Evolutionary conservation across 2,888 invertebrate species (phyloP), one percentile per base, ranked within the genome.

Genomic region (Trissolcus japonicus): DNA sequence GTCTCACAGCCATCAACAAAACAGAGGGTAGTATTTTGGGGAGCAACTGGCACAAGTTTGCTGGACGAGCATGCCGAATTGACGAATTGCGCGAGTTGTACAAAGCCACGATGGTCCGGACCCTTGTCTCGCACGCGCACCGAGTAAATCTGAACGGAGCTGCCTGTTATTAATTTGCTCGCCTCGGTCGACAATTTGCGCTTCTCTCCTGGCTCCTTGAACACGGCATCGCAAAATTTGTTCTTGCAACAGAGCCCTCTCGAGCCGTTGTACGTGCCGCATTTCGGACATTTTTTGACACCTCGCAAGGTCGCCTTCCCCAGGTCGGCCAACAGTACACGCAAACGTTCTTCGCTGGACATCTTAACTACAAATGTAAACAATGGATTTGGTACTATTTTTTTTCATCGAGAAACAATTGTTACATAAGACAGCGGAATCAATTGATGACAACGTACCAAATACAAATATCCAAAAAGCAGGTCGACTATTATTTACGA

Each of bases 251-350:
- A 91, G 19, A 92, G 90, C n/a, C 94, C 93, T 63, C 95, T 90
- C 0, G 94, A 94, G 2, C 95, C 95, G 88, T 95, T 95, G 78
- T 92, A 92, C 1, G 92, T 92, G 0, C 94, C 94, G 89, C 95
- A 96, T 83, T 93, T 93, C 0, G 92, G 92, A 84, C 95, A 96
- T 84, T 93, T 94, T 80, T 93, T 91, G 0, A 95, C 91, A 4
- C 95, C 95, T 59, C 95, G 89, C 60, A 92, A 88, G 0, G 94
- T 94, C 4, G 94, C 91, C 84, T 92, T 91, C 16, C 93, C 93
- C 68, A 93, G 86, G 82, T 92, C 92, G 56, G 91, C 91, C 78
- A 93, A 83, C 1, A 91, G 85, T 16, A 86, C 83, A 78, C 88
- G 86, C 40, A 89, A 76, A 56, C 87, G 87, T 66, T 89, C 89